Evolutionary conservation across 2,888 invertebrate species (phyloP).

Genomic region (Branchellion lobata): DNA sequence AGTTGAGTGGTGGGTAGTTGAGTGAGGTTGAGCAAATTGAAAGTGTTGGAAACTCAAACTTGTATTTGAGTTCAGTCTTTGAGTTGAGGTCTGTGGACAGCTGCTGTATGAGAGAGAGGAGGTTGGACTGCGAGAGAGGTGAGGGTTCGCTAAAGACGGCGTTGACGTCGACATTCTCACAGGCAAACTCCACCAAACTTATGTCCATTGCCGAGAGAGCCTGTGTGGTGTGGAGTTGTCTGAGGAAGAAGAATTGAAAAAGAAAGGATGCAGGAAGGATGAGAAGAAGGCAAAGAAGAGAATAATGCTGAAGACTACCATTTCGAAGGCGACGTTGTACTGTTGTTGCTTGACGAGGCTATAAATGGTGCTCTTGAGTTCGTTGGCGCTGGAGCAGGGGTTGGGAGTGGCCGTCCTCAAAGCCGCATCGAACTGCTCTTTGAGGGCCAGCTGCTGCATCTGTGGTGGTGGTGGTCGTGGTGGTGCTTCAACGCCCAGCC

Average conservation of each 20-base stretch:
- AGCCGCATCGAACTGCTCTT: constrained; percentile 68
- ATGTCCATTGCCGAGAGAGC: constrained; percentile 86
- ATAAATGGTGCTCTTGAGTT: constrained; percentile 66
- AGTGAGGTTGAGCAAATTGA: too few species aligned
- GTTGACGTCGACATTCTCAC: constrained; percentile 79
- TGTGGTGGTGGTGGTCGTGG: neutral
- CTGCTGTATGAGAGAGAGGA: constrained; percentile 90
- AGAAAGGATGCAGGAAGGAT: neutral
- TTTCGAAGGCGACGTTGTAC: constrained; percentile 82
- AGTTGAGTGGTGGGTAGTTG: too few species aligned
- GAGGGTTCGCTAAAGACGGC: constrained; percentile 75
- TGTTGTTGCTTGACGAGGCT: constrained; percentile 71
- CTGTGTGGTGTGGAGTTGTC: constrained; percentile 60
- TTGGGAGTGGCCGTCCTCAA: constrained; percentile 69
- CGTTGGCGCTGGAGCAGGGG: constrained; percentile 54
- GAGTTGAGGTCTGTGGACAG: constrained; percentile 83
- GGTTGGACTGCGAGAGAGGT: constrained; percentile 79
- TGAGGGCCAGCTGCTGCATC: constrained; percentile 67
- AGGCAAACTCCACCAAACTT: constrained; percentile 79
- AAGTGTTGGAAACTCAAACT: too few species aligned
- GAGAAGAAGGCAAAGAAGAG: neutral
- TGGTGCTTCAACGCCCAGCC: constrained; percentile 64
- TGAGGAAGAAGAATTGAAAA: neutral
- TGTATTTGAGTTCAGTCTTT: constrained; percentile 79
- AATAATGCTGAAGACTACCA: constrained; percentile 57